Percentiles rank a stretch among this genome's conserved stretches.
These are phyloP conservation scores for Aporophyla nigra DNA, from an alignment of 2,888 invertebrate genomes.

Conservation along the genomic window DNA sequence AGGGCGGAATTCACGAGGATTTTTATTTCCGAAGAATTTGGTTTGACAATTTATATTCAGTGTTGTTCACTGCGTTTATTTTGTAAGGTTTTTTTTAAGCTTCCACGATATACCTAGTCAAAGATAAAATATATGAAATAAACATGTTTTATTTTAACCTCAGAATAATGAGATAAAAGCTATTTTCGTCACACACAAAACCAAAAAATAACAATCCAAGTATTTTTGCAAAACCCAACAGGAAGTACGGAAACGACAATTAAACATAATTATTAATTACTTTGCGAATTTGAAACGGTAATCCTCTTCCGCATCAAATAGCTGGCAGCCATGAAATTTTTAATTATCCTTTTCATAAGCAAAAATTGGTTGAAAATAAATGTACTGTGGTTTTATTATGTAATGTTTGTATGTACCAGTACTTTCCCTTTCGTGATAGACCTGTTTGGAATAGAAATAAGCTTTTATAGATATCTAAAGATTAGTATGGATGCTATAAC, in stretches of 20 bases:
- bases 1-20: background rate
- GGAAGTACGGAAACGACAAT: conserved; percentile 51
- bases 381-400: background rate
- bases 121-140: background rate
- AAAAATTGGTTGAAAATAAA: conserved; percentile 5
- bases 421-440: conserved; percentile 37
- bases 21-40: background rate
- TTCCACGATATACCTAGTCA: background rate
- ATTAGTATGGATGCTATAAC: conserved; percentile 20
- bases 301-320: conserved; percentile 39
- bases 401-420: conserved; percentile 11
- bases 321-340: conserved; percentile 55
- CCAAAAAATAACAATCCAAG: background rate
- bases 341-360: conserved; percentile 41
- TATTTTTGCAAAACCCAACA: conserved; percentile 23
- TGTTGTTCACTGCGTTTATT: background rate
- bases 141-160: conserved; percentile 1
- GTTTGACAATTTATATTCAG: background rate
- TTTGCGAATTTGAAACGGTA: conserved; percentile 51
- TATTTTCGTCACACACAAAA: background rate
- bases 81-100: background rate
- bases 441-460: conserved; percentile 45
- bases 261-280: conserved; percentile 42
- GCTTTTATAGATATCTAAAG: conserved; percentile 13
- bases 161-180: background rate